Evolutionary conservation across 2,797 vertebrate species (phyloP).

Genomic region (Bovichtus diacanthus): DNA sequence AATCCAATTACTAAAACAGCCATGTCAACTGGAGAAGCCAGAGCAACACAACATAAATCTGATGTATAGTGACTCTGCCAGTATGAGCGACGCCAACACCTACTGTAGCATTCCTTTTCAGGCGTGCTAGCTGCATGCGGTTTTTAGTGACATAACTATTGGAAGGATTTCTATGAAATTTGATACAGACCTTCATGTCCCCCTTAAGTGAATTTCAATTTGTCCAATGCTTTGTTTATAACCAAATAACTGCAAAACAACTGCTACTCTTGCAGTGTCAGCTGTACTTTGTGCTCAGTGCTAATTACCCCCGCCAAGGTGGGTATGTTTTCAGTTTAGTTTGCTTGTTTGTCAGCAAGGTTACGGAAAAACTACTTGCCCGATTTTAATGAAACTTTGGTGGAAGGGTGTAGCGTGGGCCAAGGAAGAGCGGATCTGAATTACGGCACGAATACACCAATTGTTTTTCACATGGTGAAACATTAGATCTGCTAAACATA

Average conservation of each 20-base stretch:
- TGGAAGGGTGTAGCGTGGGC: no score
- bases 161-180: background rate
- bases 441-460: no score
- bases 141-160: background rate
- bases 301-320: no score
- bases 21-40: conserved; percentile 44
- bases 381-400: no score
- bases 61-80: conserved; percentile 36
- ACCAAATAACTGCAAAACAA: background rate
- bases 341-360: no score
- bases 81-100: conserved; percentile 13
- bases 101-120: conserved; percentile 3
- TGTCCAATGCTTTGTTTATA: background rate
- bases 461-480: background rate
- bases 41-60: conserved; percentile 39
- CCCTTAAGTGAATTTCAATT: background rate
- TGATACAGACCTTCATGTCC: background rate
- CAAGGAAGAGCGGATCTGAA: no score
- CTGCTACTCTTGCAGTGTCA: background rate
- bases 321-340: no score
- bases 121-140: background rate
- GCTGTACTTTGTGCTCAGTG: background rate
- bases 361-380: no score
- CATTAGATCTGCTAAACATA: background rate
- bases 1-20: conserved; percentile 69